Evolutionary conservation across 1,140 invertebrate genomes (phyloP), one percentile per base, ranked within the genome.

Genomic region (Sycobia sp.): DNA sequence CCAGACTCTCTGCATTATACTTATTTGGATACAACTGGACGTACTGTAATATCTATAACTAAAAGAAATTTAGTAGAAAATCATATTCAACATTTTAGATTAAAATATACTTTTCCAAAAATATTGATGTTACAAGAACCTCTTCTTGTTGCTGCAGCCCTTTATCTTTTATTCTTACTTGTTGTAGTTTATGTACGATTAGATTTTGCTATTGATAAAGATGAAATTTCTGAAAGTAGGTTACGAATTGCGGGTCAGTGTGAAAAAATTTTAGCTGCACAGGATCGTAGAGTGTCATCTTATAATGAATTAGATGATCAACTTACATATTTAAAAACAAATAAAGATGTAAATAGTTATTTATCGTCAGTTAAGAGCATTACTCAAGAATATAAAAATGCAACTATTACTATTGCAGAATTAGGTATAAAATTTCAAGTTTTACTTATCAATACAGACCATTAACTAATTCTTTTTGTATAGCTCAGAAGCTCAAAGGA

Each of bases 101-200:
- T 98, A 14, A 89, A 89, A 54, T 99, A 98, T 74, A 90, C 87
- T 38, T 98, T 96, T 85, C 89, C 93, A n/a, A 87, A 90, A 67
- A 71, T 88, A 13, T 76, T 91, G 0, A 89, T 99, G 86, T 83
- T 99, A 14, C 92, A 96, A 76, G 97, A 99, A 77, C 97, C 97
- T 0, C 75, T 98, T 8, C 77, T 99, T 20, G 90, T 97, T 36
- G 88, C 94, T 53, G 82, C 87, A 27, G 96, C 95, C 64, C 88
- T 99, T 63, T 97, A 95, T 79, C 76, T 94, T 16, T 79, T 99
- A 29, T 99, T 99, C 82, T 72, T 98, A 7, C 79, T 91, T 70
- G 92, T 98, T 36, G 97, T 99, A 73, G 84, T 98, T 68, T 97
- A 97, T 83, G 92, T 98, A 43, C 86, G 97, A 58, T 82, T 99